These are phyloP conservation scores for Drosophila bifasciata DNA, from an alignment of 1,140 invertebrate species.

Conservation along the genomic window DNA sequence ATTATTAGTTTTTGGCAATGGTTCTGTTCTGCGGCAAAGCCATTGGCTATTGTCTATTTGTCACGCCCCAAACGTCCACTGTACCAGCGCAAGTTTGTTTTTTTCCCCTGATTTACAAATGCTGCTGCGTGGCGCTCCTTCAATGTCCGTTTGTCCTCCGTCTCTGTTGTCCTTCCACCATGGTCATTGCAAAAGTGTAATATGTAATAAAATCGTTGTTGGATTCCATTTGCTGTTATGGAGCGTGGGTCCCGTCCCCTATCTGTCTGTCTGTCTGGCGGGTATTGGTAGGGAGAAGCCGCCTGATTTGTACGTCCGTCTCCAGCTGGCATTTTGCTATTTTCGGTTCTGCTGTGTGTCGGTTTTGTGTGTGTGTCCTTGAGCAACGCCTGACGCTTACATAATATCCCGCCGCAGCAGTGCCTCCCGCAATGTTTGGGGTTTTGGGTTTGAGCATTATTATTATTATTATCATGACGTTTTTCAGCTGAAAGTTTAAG, in stretches of 20 bases:
- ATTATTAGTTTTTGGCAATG: conserved; percentile 27
- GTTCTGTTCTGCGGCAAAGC: conserved; percentile 34
- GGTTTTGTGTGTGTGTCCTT: conserved; percentile 63
- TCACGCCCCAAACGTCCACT: conserved; percentile 52
- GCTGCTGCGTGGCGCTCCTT: conserved; percentile 30
- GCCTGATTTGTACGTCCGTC: conserved; percentile 45
- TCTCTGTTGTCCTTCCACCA: conserved; percentile 53
- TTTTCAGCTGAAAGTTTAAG: conserved; percentile 55
- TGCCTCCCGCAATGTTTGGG: background rate
- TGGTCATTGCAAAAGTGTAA: conserved; percentile 55
- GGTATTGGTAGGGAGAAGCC: conserved; percentile 24
- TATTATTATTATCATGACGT: conserved; percentile 45
- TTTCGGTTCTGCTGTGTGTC: conserved; percentile 30
- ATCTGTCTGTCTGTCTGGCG: conserved; percentile 19
- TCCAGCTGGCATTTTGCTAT: conserved; percentile 26
- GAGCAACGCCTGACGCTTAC: conserved; percentile 51
- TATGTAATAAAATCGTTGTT: conserved; percentile 57
- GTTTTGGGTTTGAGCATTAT: conserved; percentile 21
- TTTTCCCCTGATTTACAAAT: conserved; percentile 61
- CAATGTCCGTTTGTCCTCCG: background rate
- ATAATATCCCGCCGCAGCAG: conserved; percentile 49
- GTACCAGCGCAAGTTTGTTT: conserved; percentile 25
- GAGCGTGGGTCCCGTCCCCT: conserved; percentile 10
- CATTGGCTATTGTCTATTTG: conserved; percentile 62
- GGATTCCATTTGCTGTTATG: conserved; percentile 37